Base-by-base conservation (phyloP, 53 echinoderm and acorn worm species). In the Luidia sarsii region DNA sequence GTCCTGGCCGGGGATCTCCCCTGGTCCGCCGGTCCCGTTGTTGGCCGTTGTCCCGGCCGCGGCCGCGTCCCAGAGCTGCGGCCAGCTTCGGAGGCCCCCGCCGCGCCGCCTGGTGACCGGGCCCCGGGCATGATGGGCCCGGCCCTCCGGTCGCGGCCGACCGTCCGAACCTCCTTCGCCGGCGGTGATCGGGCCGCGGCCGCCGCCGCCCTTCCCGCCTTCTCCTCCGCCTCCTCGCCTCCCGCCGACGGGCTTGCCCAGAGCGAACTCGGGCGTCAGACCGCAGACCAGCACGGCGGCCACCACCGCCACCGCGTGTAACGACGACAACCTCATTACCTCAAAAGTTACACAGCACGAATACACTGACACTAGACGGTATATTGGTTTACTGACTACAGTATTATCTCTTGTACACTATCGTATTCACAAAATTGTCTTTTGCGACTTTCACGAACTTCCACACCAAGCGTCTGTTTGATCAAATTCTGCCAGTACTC, bases 261-360 rank as follows among this genome's bases (percentile, higher is more conserved):
- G 41, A 39, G 33, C 77, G 43, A 60, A 59, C 2, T 33, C 43
- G 29, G 77, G 77, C 50, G 46, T 25, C 2, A 59, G 33, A 18
- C 77, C 59, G 30, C 59, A 41, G 7, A 77, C 77, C 9, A 77
- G 43, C 46, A 77, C 43, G 59, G 77, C 77, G 46, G 61, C 57
- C 24, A 45, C 77, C 13, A 77, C 8, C 74, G n/a, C 41, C 41
- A 61, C 41, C 61, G 16, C 77, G 60, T 77, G 61, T 32, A 77
- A 32, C 60, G 77, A 77, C 77, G 61, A 77, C 59, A 60, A 30
- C 20, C 32, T 77, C 77, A 77, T 75, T 4, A 7, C 41, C n/a
- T n/a, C n/a, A n/a, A n/a, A n/a, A n/a, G n/a, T n/a, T n/a, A n/a
- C n/a, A n/a, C n/a, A n/a, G n/a, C n/a, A n/a, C n/a, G n/a, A n/a